phyloP scores from a whole-genome alignment of 2,888 invertebrate genomes.

The Leptopilina myrica region DNA sequence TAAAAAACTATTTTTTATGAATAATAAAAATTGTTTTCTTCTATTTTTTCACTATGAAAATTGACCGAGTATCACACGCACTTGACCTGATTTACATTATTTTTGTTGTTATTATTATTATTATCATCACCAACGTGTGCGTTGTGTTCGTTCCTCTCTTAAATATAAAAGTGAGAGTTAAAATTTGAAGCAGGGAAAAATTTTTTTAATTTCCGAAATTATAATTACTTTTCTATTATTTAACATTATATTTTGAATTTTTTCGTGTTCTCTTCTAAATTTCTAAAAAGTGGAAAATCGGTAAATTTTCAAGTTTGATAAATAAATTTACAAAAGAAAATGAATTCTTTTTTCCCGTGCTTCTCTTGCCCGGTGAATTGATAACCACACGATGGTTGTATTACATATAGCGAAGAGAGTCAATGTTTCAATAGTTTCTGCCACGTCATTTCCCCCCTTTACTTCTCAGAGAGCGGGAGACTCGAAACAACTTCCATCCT shows the following conservation, averaged over 20 bases:
- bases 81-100: conserved; percentile 44
- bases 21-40: background rate
- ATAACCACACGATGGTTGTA: no score
- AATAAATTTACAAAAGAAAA: no score
- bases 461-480: conserved; percentile 1
- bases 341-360: background rate
- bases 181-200: background rate
- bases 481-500: conserved; percentile 41
- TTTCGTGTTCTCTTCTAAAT: no score
- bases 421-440: conserved; percentile 31
- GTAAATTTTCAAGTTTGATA: no score
- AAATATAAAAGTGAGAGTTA: background rate
- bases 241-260: no score
- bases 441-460: conserved; percentile 48
- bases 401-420: background rate
- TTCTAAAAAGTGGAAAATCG: no score
- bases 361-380: background rate
- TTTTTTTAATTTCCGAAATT: no score
- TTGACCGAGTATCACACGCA: conserved; percentile 33
- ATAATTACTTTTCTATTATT: no score
- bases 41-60: background rate
- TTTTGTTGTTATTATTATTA: no score
- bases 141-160: background rate
- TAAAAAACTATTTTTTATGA: no score
- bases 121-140: background rate